Base-by-base conservation (phyloP, 2,888 invertebrate genomes). In the Eudemis profundana region DNA sequence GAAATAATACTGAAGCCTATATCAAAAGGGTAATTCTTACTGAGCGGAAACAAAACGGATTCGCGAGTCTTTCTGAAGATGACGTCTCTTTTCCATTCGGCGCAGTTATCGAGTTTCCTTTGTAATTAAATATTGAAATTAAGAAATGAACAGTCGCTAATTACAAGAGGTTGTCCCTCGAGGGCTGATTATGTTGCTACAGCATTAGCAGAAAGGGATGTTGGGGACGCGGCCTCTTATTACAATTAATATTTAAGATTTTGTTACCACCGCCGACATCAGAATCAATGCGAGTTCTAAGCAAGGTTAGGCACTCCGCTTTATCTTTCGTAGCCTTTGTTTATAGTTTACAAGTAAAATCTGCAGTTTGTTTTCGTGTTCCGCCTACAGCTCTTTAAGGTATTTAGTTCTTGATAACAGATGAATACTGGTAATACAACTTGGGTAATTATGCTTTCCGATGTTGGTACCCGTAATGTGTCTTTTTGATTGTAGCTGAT, bases 71-170 rank as follows among this genome's bases (percentile, higher is more conserved):
- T 89, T 89, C 89, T 91, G 92, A 85, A 78, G 86, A 87, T 92
- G 92, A 92, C 92, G 92, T 92, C 88, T 90, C 86, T 83, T 82
- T 87, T 80, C 79, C 80, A 76, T 86, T 81, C 77, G 76, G 69
- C 81, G 87, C 89, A 91, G 85, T 91, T 89, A 79, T 91, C 88
- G 91, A 90, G 90, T 91, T 91, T 91, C 92, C 92, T 92, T 92
- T 90, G 92, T 93, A 93, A 93, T 93, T 93, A 93, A 93, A 93
- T 92, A 93, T 93, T 93, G 92, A 92, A 93, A 93, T 93, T 93
- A 93, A 93, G 93, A 93, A 93, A 93, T 92, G 92, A 93, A 91
- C 92, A 92, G 91, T 89, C 92, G 89, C 91, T 92, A 92, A 93
- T 92, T 93, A 92, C 89, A 85, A 84, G 90, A 88, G 91, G 86